Evolutionary conservation across 2,797 vertebrate genomes (phyloP), one percentile per base, ranked within the genome.

Genomic region (Threskiornis aethiopicus): DNA sequence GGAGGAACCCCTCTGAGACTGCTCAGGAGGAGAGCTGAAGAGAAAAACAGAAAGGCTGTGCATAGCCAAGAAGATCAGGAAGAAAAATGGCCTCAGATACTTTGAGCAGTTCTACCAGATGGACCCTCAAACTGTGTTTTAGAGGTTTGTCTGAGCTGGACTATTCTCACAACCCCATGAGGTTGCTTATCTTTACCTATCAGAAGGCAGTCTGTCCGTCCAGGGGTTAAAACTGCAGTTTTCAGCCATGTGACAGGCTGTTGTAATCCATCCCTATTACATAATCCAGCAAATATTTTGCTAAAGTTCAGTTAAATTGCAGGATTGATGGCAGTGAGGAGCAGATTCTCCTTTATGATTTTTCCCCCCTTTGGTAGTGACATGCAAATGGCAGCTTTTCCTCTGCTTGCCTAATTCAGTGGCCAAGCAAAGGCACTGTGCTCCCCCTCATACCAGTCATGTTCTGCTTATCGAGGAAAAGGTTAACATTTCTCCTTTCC

Each of bases 241-340:
- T 91, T 44, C 70, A 88, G 64, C 78, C 61, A 73, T 81, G 79
- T 93, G 87, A 72, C 72, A 94, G 80, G 59, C 90, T 96, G 79
- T 93, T 86, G 89, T 93, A 95, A 95, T 92, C 84, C 2, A 6
- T 86, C 41, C 70, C 65, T 80, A 14, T 95, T 94, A 92, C 95
- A 92, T 96, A 96, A 93, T 31, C n/a, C 76, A 77, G 84, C 58
- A 97, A 96, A 86, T 95, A 96, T 94, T 97, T 94, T 94, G 87
- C 91, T 93, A 86, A 96, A 95, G 93, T 97, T 93, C 95, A 94
- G 49, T 86, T 91, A 93, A 84, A 90, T 91, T 94, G 54, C 72
- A 84, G 69, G 61, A 91, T 31, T 94, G 57, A 83, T 84, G 58
- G 57, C 78, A 37, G 33, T 3, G 6, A 95, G 76, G 31, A 92